phyloP scores from a whole-genome alignment of 1,140 invertebrate genomes.

The Brachionus plicatilis region DNA sequence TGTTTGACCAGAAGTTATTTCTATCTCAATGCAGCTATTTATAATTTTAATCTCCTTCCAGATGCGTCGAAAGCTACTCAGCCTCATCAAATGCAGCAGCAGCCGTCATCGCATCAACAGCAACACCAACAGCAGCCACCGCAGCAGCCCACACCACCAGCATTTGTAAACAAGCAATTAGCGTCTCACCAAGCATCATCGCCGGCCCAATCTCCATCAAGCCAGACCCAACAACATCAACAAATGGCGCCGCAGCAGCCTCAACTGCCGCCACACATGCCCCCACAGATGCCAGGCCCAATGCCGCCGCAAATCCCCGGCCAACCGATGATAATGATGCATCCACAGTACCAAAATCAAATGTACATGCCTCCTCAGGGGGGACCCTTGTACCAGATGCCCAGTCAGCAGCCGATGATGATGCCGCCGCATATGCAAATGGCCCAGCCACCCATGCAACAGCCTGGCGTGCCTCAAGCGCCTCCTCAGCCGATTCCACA shows the following conservation, averaged over 20 bases:
- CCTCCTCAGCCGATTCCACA: not conserved
- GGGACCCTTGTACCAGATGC: not conserved
- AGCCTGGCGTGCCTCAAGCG: not conserved
- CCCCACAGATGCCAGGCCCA: not conserved
- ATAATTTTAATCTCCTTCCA: slow-evolving; percentile 26
- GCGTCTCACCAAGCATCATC: not conserved
- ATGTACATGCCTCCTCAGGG: slow-evolving; percentile 9
- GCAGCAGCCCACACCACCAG: not conserved
- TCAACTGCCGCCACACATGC: not conserved
- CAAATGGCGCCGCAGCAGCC: not conserved
- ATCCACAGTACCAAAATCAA: slow-evolving; percentile 18
- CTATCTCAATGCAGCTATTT: not conserved
- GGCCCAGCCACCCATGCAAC: not conserved
- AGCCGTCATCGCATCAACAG: not conserved
- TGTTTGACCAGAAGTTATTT: not conserved
- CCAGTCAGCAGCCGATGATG: not conserved
- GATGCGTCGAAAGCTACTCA: not conserved
- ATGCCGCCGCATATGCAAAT: slow-evolving; percentile 14
- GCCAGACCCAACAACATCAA: not conserved
- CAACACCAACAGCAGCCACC: not conserved
- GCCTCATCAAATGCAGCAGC: not conserved
- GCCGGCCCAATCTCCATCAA: not conserved
- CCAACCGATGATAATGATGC: slow-evolving; percentile 14
- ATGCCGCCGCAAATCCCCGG: not conserved
- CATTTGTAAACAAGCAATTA: not conserved